These are phyloP conservation scores for Heliangelus exortis DNA, from an alignment of 2,797 vertebrate species.

Conservation along the genomic window DNA sequence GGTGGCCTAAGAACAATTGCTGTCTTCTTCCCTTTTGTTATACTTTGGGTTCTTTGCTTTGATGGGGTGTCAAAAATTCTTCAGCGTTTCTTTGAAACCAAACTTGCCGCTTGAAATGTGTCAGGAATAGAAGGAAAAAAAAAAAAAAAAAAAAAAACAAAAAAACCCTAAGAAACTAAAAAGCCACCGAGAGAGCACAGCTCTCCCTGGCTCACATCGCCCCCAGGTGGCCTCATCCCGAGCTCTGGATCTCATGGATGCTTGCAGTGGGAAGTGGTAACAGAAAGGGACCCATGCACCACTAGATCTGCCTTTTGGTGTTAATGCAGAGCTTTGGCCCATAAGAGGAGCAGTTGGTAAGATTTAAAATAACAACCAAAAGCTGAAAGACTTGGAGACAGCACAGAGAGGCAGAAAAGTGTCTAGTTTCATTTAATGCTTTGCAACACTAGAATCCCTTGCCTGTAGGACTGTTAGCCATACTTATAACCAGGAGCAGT, in stretches of 20 bases:
- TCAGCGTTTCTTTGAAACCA: not conserved
- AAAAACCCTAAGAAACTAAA: too few species aligned
- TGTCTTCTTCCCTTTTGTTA: not conserved
- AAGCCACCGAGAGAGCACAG: not conserved
- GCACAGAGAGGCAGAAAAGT: not conserved
- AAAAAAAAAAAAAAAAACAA: too few species aligned
- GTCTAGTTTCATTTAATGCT: not conserved
- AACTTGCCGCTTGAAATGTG: not conserved
- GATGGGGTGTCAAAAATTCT: constrained; percentile 12
- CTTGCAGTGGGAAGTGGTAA: not conserved
- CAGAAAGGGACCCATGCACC: not conserved
- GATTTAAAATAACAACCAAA: not conserved
- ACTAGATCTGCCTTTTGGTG: not conserved
- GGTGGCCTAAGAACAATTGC: constrained; percentile 21
- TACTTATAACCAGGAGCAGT: not conserved
- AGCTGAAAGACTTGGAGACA: not conserved
- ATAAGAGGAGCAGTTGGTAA: accelerated
- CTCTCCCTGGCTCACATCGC: constrained; percentile 47
- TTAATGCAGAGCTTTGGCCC: not conserved
- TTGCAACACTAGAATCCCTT: not conserved
- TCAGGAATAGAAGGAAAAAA: not conserved
- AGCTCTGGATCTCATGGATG: accelerated
- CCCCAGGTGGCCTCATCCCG: constrained; percentile 49
- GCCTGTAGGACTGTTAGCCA: not conserved
- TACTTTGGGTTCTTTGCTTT: not conserved